phyloP scores from a whole-genome alignment of 2,888 invertebrate genomes.

The Drosophila suboccidentalis region DNA sequence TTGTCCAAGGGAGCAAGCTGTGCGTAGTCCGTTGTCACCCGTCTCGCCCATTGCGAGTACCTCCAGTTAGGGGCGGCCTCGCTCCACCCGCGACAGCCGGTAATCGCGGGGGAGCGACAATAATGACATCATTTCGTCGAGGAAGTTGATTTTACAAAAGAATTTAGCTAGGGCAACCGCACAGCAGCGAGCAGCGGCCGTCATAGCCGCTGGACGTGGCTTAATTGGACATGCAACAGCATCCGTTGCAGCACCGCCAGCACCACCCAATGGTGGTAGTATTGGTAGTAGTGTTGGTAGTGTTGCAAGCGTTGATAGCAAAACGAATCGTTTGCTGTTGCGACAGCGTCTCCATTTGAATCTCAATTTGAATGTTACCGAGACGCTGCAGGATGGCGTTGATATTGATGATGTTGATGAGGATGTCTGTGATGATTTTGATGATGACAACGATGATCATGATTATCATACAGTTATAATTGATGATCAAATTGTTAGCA shows the following conservation, averaged over 20 bases:
- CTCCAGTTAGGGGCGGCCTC: conserved; percentile 94
- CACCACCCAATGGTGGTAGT: conserved; percentile 11
- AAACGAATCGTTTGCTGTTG: conserved; percentile 77
- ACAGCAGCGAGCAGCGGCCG: conserved; percentile 81
- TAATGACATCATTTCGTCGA: conserved; percentile 86
- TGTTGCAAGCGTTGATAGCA: conserved; percentile 46
- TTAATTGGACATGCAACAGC: conserved; percentile 55
- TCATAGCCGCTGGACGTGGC: conserved; percentile 71
- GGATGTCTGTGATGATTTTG: conserved; percentile 68
- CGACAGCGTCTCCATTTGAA: conserved; percentile 83
- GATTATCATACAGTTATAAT: conserved; percentile 27
- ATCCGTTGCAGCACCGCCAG: conserved; percentile 43
- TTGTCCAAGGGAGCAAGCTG: conserved; percentile 93
- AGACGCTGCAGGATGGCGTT: conserved; percentile 77
- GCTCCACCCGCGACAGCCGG: conserved; percentile 87
- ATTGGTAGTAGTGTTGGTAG: conserved; percentile 11
- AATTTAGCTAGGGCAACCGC: conserved; percentile 86
- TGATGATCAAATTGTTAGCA: conserved; percentile 41
- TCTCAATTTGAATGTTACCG: conserved; percentile 80
- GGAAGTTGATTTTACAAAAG: conserved; percentile 85
- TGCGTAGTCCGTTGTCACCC: conserved; percentile 94
- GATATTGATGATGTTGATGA: conserved; percentile 79
- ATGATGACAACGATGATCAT: conserved; percentile 48
- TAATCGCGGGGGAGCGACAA: conserved; percentile 86
- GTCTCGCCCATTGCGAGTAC: conserved; percentile 94